Evolutionary conservation across 2,113 vertebrate genomes (phyloP).

Genomic region (Calidris pygmaea): DNA sequence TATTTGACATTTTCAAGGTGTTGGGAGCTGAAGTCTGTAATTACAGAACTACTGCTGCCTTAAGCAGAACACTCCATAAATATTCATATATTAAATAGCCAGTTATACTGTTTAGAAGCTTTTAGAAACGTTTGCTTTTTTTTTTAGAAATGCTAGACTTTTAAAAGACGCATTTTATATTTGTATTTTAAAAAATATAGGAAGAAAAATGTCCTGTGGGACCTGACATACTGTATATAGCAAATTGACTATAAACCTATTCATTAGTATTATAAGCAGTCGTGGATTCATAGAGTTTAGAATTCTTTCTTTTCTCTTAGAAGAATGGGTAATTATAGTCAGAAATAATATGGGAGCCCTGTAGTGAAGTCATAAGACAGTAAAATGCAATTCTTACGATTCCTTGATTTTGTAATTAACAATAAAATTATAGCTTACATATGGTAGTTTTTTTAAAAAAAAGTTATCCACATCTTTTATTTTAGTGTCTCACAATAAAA

Average conservation of each 20-base stretch:
- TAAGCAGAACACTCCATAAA: slow-evolving; percentile 39
- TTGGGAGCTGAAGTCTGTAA: slow-evolving; percentile 21
- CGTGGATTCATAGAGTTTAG: not conserved
- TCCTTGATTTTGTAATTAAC: not conserved
- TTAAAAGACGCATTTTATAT: not conserved
- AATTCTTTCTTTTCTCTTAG: slow-evolving; percentile 22
- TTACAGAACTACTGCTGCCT: slow-evolving; percentile 26
- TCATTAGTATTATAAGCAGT: slow-evolving; percentile 1
- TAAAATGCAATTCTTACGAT: not conserved
- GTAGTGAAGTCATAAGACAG: not conserved
- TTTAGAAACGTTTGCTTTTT: not conserved
- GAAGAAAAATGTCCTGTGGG: not conserved
- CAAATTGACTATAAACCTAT: slow-evolving; percentile 2
- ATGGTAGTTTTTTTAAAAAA: not conserved
- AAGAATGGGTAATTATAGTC: not conserved
- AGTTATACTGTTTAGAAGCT: slow-evolving; percentile 21
- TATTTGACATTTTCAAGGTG: slow-evolving; percentile 60
- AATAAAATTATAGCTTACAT: not conserved
- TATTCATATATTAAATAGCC: slow-evolving; percentile 58
- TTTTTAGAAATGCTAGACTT: not conserved
- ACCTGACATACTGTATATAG: not conserved
- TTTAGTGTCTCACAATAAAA: not conserved
- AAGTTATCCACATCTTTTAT: not conserved
- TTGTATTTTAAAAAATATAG: not conserved
- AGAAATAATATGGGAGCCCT: slow-evolving; percentile 18